These are phyloP conservation scores for Lathronympha strigana DNA, from an alignment of 2,888 invertebrate genomes.

Conservation along the genomic window DNA sequence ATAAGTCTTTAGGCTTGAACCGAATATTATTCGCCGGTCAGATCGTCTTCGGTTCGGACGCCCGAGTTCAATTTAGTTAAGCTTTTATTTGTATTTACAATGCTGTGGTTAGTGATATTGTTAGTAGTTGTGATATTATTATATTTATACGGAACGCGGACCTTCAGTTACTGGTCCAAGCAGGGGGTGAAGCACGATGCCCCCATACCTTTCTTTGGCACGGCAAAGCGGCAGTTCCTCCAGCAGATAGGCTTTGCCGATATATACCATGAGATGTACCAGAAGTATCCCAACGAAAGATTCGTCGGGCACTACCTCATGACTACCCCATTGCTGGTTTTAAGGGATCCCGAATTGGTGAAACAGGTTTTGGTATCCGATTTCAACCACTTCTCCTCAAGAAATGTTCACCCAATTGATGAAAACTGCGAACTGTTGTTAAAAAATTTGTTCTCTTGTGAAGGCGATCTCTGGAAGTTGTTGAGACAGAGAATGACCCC, in stretches of 20 bases:
- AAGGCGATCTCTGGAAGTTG: constrained; percentile 45
- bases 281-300: constrained; percentile 62
- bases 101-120: constrained; percentile 13
- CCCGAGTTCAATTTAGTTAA: not conserved
- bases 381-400: constrained; percentile 14
- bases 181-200: constrained; percentile 60
- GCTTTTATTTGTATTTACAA: not conserved
- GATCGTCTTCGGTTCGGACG: too few species aligned
- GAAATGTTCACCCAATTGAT: constrained; percentile 16
- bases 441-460: constrained; percentile 42
- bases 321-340: constrained; percentile 16
- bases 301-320: constrained; percentile 53
- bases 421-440: constrained; percentile 37
- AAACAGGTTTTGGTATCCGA: constrained; percentile 24
- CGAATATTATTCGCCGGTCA: too few species aligned
- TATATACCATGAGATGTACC: constrained; percentile 54
- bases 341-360: constrained; percentile 14
- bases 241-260: constrained; percentile 54
- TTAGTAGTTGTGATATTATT: constrained; percentile 43
- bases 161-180: constrained; percentile 57
- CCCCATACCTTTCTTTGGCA: constrained; percentile 58
- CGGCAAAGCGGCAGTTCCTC: constrained; percentile 50
- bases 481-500: constrained; percentile 43
- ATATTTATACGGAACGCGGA: constrained; percentile 60
- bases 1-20: too few species aligned